Percentiles rank a stretch among this genome's conserved stretches.
Evolutionary conservation across 1,140 invertebrate genomes (phyloP).

Genomic region (Lithobius niger): DNA sequence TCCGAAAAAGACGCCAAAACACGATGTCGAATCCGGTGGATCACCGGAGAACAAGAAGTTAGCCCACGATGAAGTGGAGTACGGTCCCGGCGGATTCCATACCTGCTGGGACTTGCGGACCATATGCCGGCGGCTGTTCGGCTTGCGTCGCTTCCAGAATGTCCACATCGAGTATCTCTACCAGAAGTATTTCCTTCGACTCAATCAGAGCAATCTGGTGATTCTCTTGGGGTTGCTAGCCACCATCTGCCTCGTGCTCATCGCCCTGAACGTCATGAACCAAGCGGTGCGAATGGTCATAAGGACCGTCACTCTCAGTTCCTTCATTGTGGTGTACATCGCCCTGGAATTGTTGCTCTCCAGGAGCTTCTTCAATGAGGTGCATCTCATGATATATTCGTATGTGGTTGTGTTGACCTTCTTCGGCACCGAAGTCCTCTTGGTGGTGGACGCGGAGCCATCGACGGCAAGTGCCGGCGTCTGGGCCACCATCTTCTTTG

Average conservation of each 20-base stretch:
- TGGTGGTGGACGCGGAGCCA: slow-evolving; percentile 36
- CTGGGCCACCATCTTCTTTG: slow-evolving; percentile 57
- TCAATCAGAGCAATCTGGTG: slow-evolving; percentile 81
- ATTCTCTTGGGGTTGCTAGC: slow-evolving; percentile 62
- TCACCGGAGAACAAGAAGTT: slow-evolving; percentile 7
- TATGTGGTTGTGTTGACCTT: slow-evolving; percentile 61
- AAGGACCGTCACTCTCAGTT: slow-evolving; percentile 25
- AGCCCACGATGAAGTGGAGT: background rate
- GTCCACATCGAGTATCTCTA: slow-evolving; percentile 73
- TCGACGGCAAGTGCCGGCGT: slow-evolving; percentile 40
- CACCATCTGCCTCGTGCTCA: slow-evolving; percentile 47
- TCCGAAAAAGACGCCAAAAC: background rate
- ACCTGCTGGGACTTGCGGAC: background rate
- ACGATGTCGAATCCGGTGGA: slow-evolving; percentile 2
- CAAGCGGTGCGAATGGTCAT: background rate
- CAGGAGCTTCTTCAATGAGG: slow-evolving; percentile 70
- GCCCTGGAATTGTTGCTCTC: slow-evolving; percentile 58
- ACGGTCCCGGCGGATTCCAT: background rate
- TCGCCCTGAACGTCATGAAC: slow-evolving; percentile 26
- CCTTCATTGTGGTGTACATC: slow-evolving; percentile 35
- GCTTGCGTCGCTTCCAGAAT: slow-evolving; percentile 53
- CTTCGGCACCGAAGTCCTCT: slow-evolving; percentile 44
- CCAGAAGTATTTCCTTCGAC: slow-evolving; percentile 79
- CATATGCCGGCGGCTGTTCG: slow-evolving; percentile 29
- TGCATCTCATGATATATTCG: slow-evolving; percentile 65